Conservation (phyloP, 1,140 invertebrate genomes). For the Drosophila bocqueti region DNA sequence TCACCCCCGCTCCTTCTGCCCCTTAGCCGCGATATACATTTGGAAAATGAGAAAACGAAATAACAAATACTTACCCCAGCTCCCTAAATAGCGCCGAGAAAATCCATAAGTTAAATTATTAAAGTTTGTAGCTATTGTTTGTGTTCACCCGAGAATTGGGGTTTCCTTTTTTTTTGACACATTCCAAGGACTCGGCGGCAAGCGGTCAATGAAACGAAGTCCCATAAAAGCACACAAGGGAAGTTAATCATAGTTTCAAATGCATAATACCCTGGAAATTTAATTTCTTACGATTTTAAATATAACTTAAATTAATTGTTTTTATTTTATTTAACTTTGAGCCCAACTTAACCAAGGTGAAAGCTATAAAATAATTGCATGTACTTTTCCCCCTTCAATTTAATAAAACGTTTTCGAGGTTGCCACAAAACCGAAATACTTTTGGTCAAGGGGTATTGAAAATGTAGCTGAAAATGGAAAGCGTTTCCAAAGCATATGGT, state of each 20-base stretch:
- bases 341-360: neutral
- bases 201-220: conserved; percentile 47
- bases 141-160: conserved; percentile 20
- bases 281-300: neutral
- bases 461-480: conserved; percentile 59
- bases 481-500: conserved; percentile 75
- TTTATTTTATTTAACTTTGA: too few species aligned
- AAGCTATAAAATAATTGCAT: neutral
- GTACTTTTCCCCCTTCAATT: rapidly evolving
- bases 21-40: conserved; percentile 26
- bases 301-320: too few species aligned
- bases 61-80: conserved; percentile 63
- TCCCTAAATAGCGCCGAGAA: conserved; percentile 38
- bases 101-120: conserved; percentile 84
- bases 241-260: neutral
- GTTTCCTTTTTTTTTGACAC: conserved; percentile 57
- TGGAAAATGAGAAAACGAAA: conserved; percentile 59
- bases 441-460: conserved; percentile 7
- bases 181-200: conserved; percentile 48
- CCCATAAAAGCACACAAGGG: conserved; percentile 27
- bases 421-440: conserved; percentile 1
- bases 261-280: neutral
- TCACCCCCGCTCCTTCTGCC: conserved; percentile 48
- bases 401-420: too few species aligned
- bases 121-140: conserved; percentile 62